Base-by-base conservation (phyloP, 2,113 vertebrate species). In the Chascanopsetta lugubris region DNA sequence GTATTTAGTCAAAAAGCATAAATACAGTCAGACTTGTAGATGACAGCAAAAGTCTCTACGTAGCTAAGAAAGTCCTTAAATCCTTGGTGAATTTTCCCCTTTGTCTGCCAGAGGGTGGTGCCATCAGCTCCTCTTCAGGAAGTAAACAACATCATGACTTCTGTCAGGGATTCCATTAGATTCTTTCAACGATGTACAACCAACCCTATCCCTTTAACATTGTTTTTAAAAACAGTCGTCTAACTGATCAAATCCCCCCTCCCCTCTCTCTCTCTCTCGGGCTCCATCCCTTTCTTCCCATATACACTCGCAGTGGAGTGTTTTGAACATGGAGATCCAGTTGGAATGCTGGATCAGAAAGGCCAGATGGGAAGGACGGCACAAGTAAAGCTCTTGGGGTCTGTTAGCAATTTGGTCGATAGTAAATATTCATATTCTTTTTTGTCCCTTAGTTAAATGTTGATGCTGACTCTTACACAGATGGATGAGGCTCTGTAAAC, bases 401-500 rank as follows among this genome's bases (percentile, higher is more conserved):
- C 45, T 3, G 1, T 29, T 42, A 5, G 60, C 59, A 43, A 68
- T 65, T 65, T 57, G 46, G 24, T 45, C 29, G 49, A 54, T 69
- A 66, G 36, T 32, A 71, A 27, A 69, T 75, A 55, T 42, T 65
- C 26, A 1, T 48, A 60, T 64, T 29, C 73, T 69, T 51, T 32
- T n/a, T n/a, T n/a, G n/a, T 45, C 46, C 49, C 26, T 46, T 8
- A 24, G 38, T 43, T 61, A 40, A 69, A 64, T 46, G 26, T 57
- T 11, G 58, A 66, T 53, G 36, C 48, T 55, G 12, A 27, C 58
- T 54, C 36, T 61, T 21, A 69, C 29, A 61, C 69, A 79, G 71
- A 79, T 66, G 71, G 75, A 72, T 7, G 30, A 61, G 36, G 56
- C 63, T 72, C 36, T 62, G 68, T 36, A 73, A 82, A 79, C 2